These are phyloP conservation scores for Sigmodon hispidus DNA, from an alignment of 2,113 vertebrate species.

Conservation along the genomic window DNA sequence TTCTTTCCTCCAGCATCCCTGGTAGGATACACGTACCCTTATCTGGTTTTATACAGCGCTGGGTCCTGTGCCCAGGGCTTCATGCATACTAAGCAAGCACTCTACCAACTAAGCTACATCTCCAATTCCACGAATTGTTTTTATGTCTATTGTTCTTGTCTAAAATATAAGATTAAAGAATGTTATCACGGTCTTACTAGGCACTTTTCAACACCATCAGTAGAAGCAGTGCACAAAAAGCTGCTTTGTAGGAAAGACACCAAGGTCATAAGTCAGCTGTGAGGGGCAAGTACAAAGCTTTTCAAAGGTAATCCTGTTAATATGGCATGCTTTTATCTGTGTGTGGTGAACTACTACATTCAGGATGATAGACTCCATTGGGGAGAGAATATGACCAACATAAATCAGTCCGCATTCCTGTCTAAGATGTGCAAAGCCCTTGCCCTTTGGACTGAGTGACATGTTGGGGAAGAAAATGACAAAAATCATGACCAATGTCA, in stretches of 20 bases:
- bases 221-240: not conserved
- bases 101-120: not conserved
- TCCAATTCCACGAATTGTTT: not conserved
- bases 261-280: not conserved
- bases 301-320: constrained; percentile 47
- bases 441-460: constrained; percentile 34
- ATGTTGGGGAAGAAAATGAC: constrained; percentile 10
- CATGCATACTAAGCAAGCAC: not conserved
- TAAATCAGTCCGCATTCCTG: constrained; percentile 2
- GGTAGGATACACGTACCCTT: not conserved
- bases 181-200: not conserved
- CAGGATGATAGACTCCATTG: not conserved
- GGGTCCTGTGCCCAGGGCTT: not conserved
- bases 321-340: not conserved
- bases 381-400: not conserved
- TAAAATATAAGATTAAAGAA: constrained; percentile 49
- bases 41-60: not conserved
- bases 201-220: constrained; percentile 27
- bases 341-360: constrained; percentile 39
- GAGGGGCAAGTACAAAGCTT: constrained; percentile 21
- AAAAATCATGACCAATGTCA: constrained; percentile 28
- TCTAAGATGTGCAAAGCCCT: not conserved
- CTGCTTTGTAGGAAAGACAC: constrained; percentile 15
- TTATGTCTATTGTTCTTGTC: constrained; percentile 31
- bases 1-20: not conserved